phyloP scores from a whole-genome alignment of 1,140 invertebrate genomes.

The Maniola jurtina region DNA sequence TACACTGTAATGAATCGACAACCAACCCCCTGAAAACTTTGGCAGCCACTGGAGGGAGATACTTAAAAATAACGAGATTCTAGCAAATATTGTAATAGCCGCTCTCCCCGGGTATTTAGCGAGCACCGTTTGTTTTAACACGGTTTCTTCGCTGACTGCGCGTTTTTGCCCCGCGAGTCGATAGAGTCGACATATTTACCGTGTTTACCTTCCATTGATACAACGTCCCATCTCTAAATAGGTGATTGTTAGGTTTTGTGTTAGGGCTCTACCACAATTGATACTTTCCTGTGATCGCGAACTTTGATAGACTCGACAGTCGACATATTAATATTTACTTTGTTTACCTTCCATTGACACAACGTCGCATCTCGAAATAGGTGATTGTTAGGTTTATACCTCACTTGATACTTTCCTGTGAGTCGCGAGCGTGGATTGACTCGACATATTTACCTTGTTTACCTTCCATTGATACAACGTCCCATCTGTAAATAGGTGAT shows the following conservation, averaged over 20 bases:
- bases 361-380: no score
- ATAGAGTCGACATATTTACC: slow-evolving; percentile 33
- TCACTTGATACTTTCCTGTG: no score
- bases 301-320: no score
- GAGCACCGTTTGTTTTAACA: slow-evolving; percentile 50
- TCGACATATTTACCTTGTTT: slow-evolving; percentile 36
- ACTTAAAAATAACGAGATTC: slow-evolving; percentile 73
- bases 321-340: no score
- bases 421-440: slow-evolving; percentile 41
- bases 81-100: slow-evolving; percentile 71
- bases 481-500: slow-evolving; percentile 15
- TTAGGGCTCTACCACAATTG: no score
- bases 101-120: slow-evolving; percentile 51
- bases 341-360: no score
- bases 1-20: neutral
- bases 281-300: no score
- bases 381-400: no score
- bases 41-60: slow-evolving; percentile 48
- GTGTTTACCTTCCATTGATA: slow-evolving; percentile 54
- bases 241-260: no score
- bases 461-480: slow-evolving; percentile 43
- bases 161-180: slow-evolving; percentile 40
- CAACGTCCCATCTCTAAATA: slow-evolving; percentile 12
- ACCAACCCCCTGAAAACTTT: slow-evolving; percentile 44
- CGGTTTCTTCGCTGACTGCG: slow-evolving; percentile 48